Conservation (phyloP, 1,140 invertebrate species). For the Akabosia matsudoensis region DNA sequence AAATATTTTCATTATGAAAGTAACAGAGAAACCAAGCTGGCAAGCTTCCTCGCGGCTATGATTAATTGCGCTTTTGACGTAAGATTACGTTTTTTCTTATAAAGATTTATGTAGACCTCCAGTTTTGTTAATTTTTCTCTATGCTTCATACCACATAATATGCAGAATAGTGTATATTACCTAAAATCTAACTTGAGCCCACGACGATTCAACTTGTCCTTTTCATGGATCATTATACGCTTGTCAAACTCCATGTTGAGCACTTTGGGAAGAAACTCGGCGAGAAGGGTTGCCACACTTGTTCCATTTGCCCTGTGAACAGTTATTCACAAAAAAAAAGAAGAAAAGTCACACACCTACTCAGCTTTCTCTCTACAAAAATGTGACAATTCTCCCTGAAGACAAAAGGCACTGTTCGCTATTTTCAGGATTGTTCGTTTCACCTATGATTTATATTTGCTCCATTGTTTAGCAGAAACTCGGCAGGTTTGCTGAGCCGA, state of each 20-base stretch:
- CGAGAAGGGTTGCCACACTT: slow-evolving; percentile 18
- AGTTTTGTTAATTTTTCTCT: not conserved
- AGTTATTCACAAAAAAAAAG: not conserved
- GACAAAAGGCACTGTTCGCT: not conserved
- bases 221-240: slow-evolving; percentile 10
- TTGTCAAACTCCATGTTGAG: slow-evolving; percentile 28
- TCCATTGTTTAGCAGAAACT: slow-evolving; percentile 27
- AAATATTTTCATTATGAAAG: too few species aligned
- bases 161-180: slow-evolving; percentile 20
- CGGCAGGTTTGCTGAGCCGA: slow-evolving; percentile 1
- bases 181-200: slow-evolving; percentile 32
- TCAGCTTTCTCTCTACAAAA: too few species aligned
- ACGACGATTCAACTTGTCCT: slow-evolving; percentile 15
- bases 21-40: too few species aligned
- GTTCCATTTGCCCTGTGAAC: slow-evolving; percentile 14
- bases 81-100: not conserved
- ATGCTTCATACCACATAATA: not conserved
- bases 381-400: not conserved
- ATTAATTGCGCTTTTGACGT: too few species aligned
- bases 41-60: too few species aligned
- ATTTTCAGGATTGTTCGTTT: too few species aligned
- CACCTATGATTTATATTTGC: slow-evolving; percentile 30
- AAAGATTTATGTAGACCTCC: not conserved
- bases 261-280: slow-evolving; percentile 34
- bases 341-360: not conserved